Base-by-base conservation (phyloP, 1,140 invertebrate genomes). In the Leptinotarsa lineolata region DNA sequence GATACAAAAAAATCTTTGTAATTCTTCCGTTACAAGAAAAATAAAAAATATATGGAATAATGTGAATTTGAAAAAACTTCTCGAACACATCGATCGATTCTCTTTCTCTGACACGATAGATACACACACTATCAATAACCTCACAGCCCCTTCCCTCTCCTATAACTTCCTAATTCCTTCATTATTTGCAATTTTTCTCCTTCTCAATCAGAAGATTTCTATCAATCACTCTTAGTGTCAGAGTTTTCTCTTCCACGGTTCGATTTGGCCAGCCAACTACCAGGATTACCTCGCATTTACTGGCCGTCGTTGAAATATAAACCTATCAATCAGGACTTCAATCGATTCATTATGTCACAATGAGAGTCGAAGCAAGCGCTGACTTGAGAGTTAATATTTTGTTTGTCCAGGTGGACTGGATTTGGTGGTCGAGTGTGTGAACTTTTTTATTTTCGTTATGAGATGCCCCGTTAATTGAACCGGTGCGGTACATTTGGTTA, bases 191-290 rank as follows among this genome's bases (percentile, higher is more conserved):
- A 80, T 80, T 81, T 79, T 81, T 81, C 74, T 76, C 70, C 60
- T 72, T 75, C 72, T 74, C 79, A 73, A 80, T 77, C 76, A 76
- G 78, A 72, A 63, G 74, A 74, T 67, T 80, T 81, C 79, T 78
- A 81, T 81, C 81, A 81, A 81, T 81, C 81, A 81, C 77, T 81
- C 81, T 81, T 81, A 81, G 74, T 77, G 81, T 81, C 81, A 79
- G 78, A 77, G 78, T 70, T 77, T 75, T 68, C 71, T 74, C 74
- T 76, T 68, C 63, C 18, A 16, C 73, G 69, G 72, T 70, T 46
- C 45, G 72, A 74, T 75, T 75, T 79, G 73, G 68, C 70, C 22
- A 22, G 67, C 73, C 74, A 74, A 71, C 74, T 72, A 75, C 76
- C 72, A 71, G 77, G 79, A 81, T 81, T 81, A 81, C 71, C 15